These are phyloP conservation scores for Agrotis puta DNA, from an alignment of 2,888 invertebrate species.

Conservation along the genomic window DNA sequence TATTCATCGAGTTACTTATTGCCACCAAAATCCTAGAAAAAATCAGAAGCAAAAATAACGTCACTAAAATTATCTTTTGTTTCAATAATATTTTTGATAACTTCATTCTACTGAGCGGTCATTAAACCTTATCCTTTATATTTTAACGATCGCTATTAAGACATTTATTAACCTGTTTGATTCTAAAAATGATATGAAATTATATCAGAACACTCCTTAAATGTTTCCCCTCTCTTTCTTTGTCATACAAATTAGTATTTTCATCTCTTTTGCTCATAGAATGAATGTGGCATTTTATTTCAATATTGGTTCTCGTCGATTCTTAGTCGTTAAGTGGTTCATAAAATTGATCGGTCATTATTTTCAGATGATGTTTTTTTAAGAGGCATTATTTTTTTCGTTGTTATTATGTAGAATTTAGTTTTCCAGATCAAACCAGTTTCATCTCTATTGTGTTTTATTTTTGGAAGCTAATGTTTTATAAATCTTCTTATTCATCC, in stretches of 20 bases:
- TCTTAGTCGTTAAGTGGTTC: constrained; percentile 68
- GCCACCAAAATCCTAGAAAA: neutral
- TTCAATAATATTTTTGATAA: constrained; percentile 11
- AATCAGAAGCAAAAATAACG: neutral
- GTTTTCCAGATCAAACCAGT: neutral
- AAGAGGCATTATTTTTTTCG: constrained; percentile 54
- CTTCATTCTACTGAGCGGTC: constrained; percentile 15
- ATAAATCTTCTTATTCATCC: too few relatives aligned
- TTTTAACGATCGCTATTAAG: constrained; percentile 43
- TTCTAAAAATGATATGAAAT: constrained; percentile 50
- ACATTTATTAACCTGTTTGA: constrained; percentile 48
- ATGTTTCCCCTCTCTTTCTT: constrained; percentile 39
- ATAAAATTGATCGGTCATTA: constrained; percentile 82
- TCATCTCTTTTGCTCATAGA: constrained; percentile 31
- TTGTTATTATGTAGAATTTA: neutral
- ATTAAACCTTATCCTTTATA: constrained; percentile 28
- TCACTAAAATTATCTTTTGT: constrained; percentile 10
- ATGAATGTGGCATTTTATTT: constrained; percentile 51
- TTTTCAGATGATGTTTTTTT: constrained; percentile 76
- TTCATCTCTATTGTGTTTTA: neutral
- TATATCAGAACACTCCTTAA: constrained; percentile 33
- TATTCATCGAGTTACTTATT: neutral
- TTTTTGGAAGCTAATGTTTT: neutral
- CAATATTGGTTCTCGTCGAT: constrained; percentile 58
- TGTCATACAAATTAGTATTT: neutral